Base-by-base conservation (phyloP, 2,113 vertebrate species). In the Rynchops niger region DNA sequence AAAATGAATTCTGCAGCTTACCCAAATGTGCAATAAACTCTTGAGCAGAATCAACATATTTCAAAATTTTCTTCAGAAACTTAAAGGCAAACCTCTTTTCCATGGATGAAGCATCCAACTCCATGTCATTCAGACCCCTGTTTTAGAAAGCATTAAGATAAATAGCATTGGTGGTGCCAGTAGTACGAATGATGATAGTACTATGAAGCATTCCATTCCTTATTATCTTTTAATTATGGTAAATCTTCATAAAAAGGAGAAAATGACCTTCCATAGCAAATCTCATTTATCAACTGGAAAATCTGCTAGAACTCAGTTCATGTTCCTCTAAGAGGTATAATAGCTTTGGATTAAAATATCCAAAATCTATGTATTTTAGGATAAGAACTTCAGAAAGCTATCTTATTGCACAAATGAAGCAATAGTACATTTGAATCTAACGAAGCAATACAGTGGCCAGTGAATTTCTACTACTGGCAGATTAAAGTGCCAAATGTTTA, bases 51-150 rank as follows among this genome's bases (percentile, higher is more conserved):
- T 99, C 99, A 61, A 99, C 99, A 13, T 99, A 99, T 94, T 99
- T 99, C 84, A 99, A 98, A 90, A 99, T 99, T 98, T 99, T 99
- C 98, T 99, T 99, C 94, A 99, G 98, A 97, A 99, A 99, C 94
- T 99, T 99, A 96, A 99, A 99, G 77, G 99, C 99, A 98, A 99
- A 99, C 81, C 99, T 99, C 98, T 99, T 99, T 92, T 99, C 99
- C 99, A 99, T 99, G 53, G 99, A 99, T 32, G 99, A 99, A 14
- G 99, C 99, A 95, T 99, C 99, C 94, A 99, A 97, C 30, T 99
- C 99, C 95, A 99, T 96, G 73, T 99, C 99, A 83, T 99, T 99
- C 81, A 99, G 50, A 56, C 99, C 99, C 84, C 99, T 99, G 94
- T 77, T 93, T 90, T 38, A 82, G 65, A 97, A 89, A 93, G 19